phyloP scores from a whole-genome alignment of 2,888 invertebrate genomes.

The Temnothorax unifasciatus region DNA sequence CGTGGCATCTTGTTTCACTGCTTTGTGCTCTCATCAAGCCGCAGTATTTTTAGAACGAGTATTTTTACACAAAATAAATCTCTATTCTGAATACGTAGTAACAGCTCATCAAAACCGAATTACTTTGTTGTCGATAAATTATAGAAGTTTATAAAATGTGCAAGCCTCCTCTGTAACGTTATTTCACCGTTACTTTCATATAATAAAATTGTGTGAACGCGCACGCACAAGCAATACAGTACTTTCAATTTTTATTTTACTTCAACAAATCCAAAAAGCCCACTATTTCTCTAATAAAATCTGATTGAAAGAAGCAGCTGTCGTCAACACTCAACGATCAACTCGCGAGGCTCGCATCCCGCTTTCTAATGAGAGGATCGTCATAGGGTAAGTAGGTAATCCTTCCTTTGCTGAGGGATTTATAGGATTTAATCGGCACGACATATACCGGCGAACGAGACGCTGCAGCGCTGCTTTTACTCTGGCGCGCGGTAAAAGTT shows the following conservation, averaged over 20 bases:
- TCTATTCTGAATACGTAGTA: neutral
- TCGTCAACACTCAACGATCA: neutral
- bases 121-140: neutral
- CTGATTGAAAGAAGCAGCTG: slow-evolving; percentile 4
- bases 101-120: neutral
- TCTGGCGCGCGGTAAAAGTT: slow-evolving; percentile 35
- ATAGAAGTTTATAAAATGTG: neutral
- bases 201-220: neutral
- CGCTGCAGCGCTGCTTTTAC: slow-evolving; percentile 20
- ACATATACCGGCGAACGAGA: slow-evolving; percentile 3
- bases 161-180: neutral
- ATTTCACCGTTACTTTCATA: slow-evolving; percentile 3
- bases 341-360: neutral
- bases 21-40: slow-evolving; percentile 38
- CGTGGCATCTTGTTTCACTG: slow-evolving; percentile 59
- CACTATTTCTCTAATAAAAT: neutral
- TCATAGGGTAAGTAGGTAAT: slow-evolving; percentile 1
- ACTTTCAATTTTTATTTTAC: neutral
- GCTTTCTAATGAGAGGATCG: slow-evolving; percentile 35
- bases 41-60: neutral
- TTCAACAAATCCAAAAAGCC: neutral
- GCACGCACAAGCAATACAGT: neutral
- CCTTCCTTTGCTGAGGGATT: slow-evolving; percentile 14
- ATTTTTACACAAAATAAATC: neutral
- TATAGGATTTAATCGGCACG: slow-evolving; percentile 18